phyloP scores from a whole-genome alignment of 2,888 invertebrate genomes.

The Limenitis camilla region DNA sequence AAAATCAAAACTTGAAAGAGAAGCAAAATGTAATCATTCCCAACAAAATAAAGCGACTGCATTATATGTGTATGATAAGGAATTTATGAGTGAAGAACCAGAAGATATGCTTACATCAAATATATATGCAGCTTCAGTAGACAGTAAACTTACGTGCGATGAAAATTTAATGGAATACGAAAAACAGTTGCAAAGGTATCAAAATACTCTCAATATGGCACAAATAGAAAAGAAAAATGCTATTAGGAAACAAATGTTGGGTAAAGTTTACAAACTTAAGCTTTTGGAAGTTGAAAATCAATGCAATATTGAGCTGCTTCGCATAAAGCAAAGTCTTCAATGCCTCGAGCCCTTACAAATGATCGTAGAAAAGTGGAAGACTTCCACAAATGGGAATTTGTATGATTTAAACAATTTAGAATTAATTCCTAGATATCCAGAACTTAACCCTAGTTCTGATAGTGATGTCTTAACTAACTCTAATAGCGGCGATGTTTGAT shows the following conservation, averaged over 20 bases:
- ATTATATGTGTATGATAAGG: slow-evolving; percentile 20
- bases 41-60: slow-evolving; percentile 13
- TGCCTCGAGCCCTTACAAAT: slow-evolving; percentile 60
- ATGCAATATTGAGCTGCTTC: slow-evolving; percentile 61
- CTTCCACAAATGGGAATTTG: slow-evolving; percentile 32
- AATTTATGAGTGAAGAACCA: slow-evolving; percentile 25
- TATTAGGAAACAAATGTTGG: slow-evolving; percentile 61
- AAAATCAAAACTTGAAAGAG: slow-evolving; percentile 49
- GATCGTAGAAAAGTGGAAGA: slow-evolving; percentile 60
- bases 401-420: slow-evolving; percentile 51
- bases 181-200: slow-evolving; percentile 62
- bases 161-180: slow-evolving; percentile 62
- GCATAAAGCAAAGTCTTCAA: slow-evolving; percentile 64
- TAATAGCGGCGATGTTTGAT: slow-evolving; percentile 34
- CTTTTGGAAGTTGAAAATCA: slow-evolving; percentile 66
- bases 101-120: slow-evolving; percentile 25
- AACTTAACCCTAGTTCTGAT: slow-evolving; percentile 38
- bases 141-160: slow-evolving; percentile 51
- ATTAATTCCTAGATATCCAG: slow-evolving; percentile 52
- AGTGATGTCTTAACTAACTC: slow-evolving; percentile 33
- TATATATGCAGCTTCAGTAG: slow-evolving; percentile 44
- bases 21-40: slow-evolving; percentile 29
- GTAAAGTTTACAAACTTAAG: slow-evolving; percentile 62
- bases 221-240: slow-evolving; percentile 66
- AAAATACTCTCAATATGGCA: slow-evolving; percentile 60